A percentile compares a stretch with the other conserved stretches of the same genome.
Conservation (phyloP, 2,888 invertebrate species). For the Acrobasis suavella region DNA sequence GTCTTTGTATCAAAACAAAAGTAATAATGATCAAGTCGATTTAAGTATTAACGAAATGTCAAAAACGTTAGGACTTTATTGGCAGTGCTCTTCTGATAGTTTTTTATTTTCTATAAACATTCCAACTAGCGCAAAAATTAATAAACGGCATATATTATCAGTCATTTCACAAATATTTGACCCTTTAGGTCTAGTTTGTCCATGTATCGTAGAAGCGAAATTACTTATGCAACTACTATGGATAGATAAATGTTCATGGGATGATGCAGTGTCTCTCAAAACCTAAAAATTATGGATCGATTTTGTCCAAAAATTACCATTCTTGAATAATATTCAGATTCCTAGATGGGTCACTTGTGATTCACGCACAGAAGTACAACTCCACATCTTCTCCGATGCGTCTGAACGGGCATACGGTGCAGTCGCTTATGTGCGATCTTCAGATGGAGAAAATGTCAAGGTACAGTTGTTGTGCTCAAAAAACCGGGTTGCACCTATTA, state of each 20-base stretch:
- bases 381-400: no score
- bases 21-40: no score
- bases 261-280: conserved; percentile 20
- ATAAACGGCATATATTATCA: conserved; percentile 37
- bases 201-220: conserved; percentile 18
- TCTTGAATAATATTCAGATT: no score
- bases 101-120: conserved; percentile 34
- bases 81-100: conserved; percentile 32
- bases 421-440: no score
- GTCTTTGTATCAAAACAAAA: conserved; percentile 21
- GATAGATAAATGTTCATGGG: conserved; percentile 29
- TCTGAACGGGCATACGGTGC: no score
- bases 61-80: conserved; percentile 39
- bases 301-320: no score
- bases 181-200: conserved; percentile 36
- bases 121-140: conserved; percentile 25
- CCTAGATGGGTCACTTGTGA: no score
- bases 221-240: conserved; percentile 33
- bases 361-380: no score
- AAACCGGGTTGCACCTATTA: no score
- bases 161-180: conserved; percentile 36
- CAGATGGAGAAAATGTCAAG: no score
- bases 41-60: background rate
- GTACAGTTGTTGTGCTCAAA: no score
- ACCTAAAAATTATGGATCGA: no score